phyloP scores from a whole-genome alignment of 2,888 invertebrate species.

The Yponomeuta sedellus region DNA sequence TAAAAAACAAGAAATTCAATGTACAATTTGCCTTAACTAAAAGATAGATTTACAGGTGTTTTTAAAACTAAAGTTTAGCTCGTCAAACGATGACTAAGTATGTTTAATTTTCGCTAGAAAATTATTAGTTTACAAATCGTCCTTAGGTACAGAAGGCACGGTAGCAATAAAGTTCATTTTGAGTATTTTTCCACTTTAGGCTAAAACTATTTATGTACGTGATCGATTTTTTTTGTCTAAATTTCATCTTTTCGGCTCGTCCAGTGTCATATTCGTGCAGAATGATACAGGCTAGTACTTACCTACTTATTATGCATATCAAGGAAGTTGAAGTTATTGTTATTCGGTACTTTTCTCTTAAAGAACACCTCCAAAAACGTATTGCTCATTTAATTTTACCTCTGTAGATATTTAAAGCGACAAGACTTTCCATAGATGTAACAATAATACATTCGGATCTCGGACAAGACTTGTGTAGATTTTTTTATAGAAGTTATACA shows the following conservation, averaged over 20 bases:
- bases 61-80: constrained; percentile 1
- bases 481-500: background rate
- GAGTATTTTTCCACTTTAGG: constrained; percentile 6
- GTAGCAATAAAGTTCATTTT: constrained; percentile 22
- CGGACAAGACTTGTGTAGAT: too few species aligned
- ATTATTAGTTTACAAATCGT: constrained; percentile 15
- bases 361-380: background rate
- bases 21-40: background rate
- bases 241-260: background rate
- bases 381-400: background rate
- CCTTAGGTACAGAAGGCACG: constrained; percentile 40
- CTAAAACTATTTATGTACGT: constrained; percentile 8
- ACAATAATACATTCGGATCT: too few species aligned
- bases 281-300: background rate
- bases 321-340: background rate
- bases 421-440: too few species aligned
- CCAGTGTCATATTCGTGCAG: background rate
- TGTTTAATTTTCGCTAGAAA: background rate
- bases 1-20: background rate
- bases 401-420: too few species aligned
- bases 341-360: background rate
- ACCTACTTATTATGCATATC: background rate
- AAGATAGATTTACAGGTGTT: background rate
- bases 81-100: constrained; percentile 6
- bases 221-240: background rate